Conservation (phyloP, 2,113 vertebrate genomes). For the Mesembrinibis cayennensis region DNA sequence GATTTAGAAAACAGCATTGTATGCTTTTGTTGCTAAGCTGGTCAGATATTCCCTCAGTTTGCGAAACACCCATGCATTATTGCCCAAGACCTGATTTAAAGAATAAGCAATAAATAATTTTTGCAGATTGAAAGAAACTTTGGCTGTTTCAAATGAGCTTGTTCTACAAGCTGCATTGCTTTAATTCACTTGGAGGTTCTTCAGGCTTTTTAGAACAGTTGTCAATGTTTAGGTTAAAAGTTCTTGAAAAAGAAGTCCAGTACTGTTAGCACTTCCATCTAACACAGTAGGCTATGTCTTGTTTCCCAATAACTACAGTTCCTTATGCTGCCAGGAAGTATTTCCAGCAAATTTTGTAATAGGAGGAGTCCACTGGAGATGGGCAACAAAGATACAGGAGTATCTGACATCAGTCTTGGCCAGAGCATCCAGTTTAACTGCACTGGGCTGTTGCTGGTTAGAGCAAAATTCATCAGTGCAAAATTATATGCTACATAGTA, state of each 20-base stretch:
- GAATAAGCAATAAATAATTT: neutral
- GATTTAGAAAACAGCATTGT: neutral
- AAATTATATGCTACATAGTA: neutral
- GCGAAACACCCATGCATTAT: neutral
- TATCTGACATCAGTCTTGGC: slow-evolving; percentile 43
- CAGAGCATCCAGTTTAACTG: neutral
- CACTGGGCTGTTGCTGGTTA: neutral
- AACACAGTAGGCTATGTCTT: neutral
- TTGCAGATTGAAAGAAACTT: neutral
- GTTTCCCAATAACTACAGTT: neutral
- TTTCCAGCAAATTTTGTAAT: slow-evolving; percentile 27
- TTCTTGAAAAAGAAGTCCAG: neutral
- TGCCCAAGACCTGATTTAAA: neutral
- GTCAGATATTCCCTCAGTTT: neutral
- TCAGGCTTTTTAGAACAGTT: neutral
- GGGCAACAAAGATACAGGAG: slow-evolving; percentile 9
- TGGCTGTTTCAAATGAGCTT: neutral
- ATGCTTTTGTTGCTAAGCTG: neutral
- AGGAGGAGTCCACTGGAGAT: neutral
- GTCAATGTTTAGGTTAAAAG: neutral
- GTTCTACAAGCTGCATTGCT: neutral
- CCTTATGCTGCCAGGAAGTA: slow-evolving; percentile 19
- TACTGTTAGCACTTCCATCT: neutral
- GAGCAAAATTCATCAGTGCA: neutral
- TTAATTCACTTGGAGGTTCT: neutral